Percentiles rank a stretch among this genome's conserved stretches.
Conservation (phyloP, 2,113 vertebrate genomes). For the Cryptomyrus ogoouensis region DNA sequence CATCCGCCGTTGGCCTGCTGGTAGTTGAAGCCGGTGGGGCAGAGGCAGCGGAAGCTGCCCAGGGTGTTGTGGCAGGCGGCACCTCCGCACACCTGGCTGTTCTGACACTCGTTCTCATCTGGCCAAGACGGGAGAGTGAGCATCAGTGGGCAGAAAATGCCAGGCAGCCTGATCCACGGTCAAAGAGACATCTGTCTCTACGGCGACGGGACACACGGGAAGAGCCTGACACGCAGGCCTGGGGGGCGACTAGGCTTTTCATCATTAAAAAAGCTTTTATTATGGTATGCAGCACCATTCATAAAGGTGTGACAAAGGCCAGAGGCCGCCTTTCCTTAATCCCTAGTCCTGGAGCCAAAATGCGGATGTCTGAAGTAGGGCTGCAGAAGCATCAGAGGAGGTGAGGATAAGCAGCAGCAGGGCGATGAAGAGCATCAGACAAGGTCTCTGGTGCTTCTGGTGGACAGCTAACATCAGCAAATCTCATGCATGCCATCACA, state of each 20-base stretch:
- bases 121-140: constrained; percentile 18
- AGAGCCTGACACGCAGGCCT: neutral
- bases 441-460: neutral
- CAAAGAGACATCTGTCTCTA: neutral
- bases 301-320: neutral
- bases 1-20: constrained; percentile 78
- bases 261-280: neutral
- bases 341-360: neutral
- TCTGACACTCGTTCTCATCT: constrained; percentile 97
- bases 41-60: constrained; percentile 97
- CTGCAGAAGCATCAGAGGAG: neutral
- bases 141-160: constrained; percentile 34
- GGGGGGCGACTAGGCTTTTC: neutral
- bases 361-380: neutral
- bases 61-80: constrained; percentile 96
- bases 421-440: neutral
- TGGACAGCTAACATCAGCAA: neutral
- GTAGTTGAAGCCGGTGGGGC: constrained; percentile 89
- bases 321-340: neutral
- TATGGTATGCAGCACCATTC: neutral
- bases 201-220: neutral
- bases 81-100: constrained; percentile 82
- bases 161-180: neutral
- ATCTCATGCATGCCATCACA: neutral
- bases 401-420: neutral